These are phyloP conservation scores for Drosophila meridionalis DNA, from an alignment of 2,888 invertebrate species.

Conservation along the genomic window DNA sequence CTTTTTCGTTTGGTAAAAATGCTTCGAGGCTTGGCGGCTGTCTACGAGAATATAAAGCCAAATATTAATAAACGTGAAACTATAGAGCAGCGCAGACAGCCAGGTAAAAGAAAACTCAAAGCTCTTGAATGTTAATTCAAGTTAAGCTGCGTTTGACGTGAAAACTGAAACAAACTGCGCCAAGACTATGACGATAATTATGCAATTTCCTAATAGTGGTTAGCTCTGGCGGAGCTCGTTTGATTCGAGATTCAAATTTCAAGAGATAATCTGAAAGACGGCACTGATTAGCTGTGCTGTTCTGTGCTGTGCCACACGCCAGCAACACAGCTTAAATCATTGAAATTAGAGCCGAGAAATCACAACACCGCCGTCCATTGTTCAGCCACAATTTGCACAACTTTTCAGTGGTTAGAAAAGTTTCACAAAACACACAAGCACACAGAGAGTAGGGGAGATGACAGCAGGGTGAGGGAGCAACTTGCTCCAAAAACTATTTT, in stretches of 20 bases:
- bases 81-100: not conserved
- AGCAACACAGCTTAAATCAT: conserved; percentile 45
- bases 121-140: not conserved
- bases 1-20: not conserved
- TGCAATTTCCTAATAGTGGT: conserved; percentile 7
- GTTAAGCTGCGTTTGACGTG: conserved; percentile 36
- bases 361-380: conserved; percentile 65
- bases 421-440: conserved; percentile 45
- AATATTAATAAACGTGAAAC: conserved; percentile 12
- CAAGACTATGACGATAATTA: conserved; percentile 43
- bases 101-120: conserved; percentile 13
- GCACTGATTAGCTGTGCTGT: conserved; percentile 55
- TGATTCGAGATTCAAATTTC: conserved; percentile 27
- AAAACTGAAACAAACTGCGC: conserved; percentile 25
- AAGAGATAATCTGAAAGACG: conserved; percentile 26
- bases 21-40: not conserved
- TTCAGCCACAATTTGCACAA: conserved; percentile 75
- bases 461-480: conserved; percentile 21
- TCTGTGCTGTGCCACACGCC: conserved; percentile 15
- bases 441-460: conserved; percentile 4
- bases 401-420: conserved; percentile 75
- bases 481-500: conserved; percentile 71
- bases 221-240: conserved; percentile 9
- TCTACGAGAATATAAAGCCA: conserved; percentile 9
- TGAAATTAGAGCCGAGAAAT: conserved; percentile 72